Evolutionary conservation across 2,113 vertebrate genomes (phyloP).

Genomic region (Campylorhamphus procurvoides): DNA sequence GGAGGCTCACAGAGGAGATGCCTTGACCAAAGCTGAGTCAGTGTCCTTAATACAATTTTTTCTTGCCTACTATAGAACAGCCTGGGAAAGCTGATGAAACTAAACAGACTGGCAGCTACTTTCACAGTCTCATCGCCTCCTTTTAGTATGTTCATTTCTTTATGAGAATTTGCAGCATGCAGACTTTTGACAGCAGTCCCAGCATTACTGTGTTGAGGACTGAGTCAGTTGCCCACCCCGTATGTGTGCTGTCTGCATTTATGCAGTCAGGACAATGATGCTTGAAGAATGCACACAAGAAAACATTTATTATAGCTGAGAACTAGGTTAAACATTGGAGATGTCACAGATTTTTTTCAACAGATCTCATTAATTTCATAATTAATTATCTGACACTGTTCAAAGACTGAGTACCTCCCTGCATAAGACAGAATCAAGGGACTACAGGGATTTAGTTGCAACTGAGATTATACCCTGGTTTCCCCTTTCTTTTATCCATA

Average conservation of each 20-base stretch:
- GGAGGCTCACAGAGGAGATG: not conserved
- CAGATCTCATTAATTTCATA: not conserved
- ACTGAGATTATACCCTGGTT: not conserved
- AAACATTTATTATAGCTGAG: not conserved
- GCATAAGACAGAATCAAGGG: not conserved
- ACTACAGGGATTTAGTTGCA: not conserved
- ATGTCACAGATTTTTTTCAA: not conserved
- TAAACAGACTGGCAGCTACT: not conserved
- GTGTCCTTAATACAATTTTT: not conserved
- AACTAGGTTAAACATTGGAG: not conserved
- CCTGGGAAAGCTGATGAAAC: not conserved
- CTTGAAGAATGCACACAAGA: not conserved
- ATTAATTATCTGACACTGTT: not conserved
- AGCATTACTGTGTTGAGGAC: not conserved
- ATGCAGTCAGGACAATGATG: rapidly evolving
- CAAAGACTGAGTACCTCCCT: not conserved
- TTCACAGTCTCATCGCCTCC: not conserved
- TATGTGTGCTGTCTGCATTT: not conserved
- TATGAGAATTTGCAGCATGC: not conserved
- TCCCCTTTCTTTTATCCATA: not conserved
- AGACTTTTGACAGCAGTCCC: not conserved
- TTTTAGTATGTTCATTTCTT: not conserved
- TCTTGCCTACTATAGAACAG: not conserved
- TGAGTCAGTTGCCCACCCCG: not conserved
- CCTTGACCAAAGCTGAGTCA: not conserved